Percentiles rank a stretch among this genome's conserved stretches.
Evolutionary conservation across 2,113 vertebrate species (phyloP).

Genomic region (Phaethornis superciliosus): DNA sequence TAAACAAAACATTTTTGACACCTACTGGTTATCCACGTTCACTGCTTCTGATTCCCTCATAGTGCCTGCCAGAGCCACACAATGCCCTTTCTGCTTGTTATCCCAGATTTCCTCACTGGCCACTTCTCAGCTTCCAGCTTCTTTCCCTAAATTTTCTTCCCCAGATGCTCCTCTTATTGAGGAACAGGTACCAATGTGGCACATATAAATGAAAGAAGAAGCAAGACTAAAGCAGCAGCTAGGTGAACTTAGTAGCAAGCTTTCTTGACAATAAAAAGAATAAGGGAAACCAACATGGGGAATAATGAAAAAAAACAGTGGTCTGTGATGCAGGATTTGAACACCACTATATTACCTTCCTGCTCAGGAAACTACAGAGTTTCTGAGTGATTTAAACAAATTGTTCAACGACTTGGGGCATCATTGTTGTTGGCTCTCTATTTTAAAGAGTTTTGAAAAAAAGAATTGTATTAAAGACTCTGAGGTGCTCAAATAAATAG

Average conservation of each 20-base stretch:
- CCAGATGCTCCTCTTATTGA: background rate
- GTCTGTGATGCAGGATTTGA: background rate
- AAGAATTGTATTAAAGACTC: background rate
- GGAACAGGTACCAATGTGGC: accelerated
- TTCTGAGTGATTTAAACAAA: background rate
- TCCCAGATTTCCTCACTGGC: background rate
- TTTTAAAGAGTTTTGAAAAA: background rate
- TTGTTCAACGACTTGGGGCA: background rate
- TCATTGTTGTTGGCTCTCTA: background rate
- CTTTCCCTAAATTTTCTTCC: background rate
- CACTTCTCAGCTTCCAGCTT: background rate
- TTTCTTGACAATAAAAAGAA: background rate
- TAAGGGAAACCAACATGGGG: background rate
- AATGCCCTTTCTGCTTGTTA: background rate
- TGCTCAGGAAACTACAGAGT: background rate
- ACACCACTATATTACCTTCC: accelerated
- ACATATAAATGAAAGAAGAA: background rate
- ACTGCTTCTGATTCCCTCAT: background rate
- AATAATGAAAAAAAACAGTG: accelerated
- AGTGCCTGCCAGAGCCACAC: background rate
- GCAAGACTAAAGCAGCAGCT: background rate
- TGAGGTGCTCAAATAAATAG: background rate
- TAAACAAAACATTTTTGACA: background rate
- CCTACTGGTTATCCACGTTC: accelerated
- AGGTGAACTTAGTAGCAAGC: background rate